Evolutionary conservation across 2,113 vertebrate genomes (phyloP).

Genomic region (Murina feae): DNA sequence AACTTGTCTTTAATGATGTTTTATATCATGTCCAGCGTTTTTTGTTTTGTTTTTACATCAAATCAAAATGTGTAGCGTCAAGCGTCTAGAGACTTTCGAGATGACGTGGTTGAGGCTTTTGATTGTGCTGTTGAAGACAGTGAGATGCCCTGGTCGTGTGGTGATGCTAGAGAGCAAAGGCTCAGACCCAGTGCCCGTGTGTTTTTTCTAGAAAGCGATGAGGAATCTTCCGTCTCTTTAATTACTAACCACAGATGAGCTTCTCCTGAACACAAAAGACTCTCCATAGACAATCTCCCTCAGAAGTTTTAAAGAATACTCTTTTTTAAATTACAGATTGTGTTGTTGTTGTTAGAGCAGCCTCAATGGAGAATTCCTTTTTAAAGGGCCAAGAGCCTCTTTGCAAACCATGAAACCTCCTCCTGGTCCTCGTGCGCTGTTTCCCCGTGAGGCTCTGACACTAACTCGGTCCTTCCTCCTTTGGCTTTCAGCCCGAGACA

Average conservation of each 20-base stretch:
- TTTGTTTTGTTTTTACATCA: not conserved
- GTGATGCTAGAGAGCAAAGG: not conserved
- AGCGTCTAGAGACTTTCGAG: not conserved
- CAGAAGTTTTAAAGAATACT: not conserved
- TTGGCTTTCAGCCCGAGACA: constrained; percentile 82
- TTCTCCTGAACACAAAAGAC: not conserved
- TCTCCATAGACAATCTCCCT: not conserved
- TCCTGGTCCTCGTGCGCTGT: not conserved
- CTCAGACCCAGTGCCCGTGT: not conserved
- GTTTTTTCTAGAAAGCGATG: not conserved
- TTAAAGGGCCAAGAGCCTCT: not conserved
- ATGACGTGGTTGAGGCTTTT: not conserved
- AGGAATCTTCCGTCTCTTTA: not conserved
- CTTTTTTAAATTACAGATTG: not conserved
- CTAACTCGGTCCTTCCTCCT: constrained; percentile 72
- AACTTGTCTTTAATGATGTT: not conserved
- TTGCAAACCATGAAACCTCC: not conserved
- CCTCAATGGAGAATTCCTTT: not conserved
- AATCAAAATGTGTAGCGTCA: not conserved
- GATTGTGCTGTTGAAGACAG: not conserved
- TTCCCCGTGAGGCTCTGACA: not conserved
- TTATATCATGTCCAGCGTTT: not conserved
- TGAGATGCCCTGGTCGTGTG: not conserved
- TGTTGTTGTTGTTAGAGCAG: not conserved
- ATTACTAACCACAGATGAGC: not conserved